phyloP scores from a whole-genome alignment of 2,113 vertebrate genomes.

The Scalopus aquaticus region DNA sequence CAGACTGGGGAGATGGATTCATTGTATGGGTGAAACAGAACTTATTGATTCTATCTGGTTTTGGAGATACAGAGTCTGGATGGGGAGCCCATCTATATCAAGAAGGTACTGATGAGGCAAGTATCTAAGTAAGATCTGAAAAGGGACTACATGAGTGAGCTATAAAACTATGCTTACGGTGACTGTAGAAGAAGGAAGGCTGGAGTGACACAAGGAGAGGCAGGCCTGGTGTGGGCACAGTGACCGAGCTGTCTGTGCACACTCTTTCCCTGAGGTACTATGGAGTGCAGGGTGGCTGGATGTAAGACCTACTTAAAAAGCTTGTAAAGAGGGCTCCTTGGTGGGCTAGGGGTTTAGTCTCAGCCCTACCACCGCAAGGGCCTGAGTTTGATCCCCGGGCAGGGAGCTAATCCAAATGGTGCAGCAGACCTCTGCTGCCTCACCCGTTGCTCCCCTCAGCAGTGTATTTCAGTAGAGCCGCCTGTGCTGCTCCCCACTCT shows the following conservation, averaged over 20 bases:
- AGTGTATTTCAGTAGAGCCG: too few relatives aligned
- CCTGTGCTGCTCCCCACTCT: too few relatives aligned
- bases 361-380: too few relatives aligned
- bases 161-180: background rate
- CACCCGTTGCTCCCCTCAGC: too few relatives aligned
- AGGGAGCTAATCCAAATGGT: too few relatives aligned
- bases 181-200: background rate
- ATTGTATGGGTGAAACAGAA: background rate
- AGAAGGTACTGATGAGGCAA: background rate
- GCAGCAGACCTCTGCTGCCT: too few relatives aligned
- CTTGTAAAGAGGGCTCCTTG: too few relatives aligned
- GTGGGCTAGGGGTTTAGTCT: too few relatives aligned
- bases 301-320: background rate
- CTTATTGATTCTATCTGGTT: background rate
- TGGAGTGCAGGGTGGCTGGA: background rate
- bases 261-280: background rate
- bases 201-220: background rate
- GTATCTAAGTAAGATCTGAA: background rate
- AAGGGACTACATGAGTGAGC: background rate
- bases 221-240: rapidly evolving
- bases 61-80: background rate
- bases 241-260: background rate
- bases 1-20: background rate
- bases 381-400: too few relatives aligned
- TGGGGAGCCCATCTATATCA: too few relatives aligned